Conservation (phyloP, 2,888 invertebrate species). For the Trichacis sp. region DNA sequence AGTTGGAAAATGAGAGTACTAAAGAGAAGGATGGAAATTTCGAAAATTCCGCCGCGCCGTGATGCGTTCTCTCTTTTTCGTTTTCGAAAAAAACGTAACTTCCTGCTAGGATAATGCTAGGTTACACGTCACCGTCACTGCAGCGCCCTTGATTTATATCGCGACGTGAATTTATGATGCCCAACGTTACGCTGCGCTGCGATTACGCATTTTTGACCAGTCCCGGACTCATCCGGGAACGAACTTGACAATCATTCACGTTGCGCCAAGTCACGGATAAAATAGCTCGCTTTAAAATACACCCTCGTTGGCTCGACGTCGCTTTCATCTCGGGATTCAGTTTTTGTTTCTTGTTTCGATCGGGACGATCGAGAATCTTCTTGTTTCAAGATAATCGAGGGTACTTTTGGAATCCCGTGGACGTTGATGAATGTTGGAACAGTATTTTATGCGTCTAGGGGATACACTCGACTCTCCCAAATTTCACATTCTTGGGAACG, state of each 20-base stretch:
- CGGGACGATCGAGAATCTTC: no score
- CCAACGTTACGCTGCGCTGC: conserved; percentile 26
- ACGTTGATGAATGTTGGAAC: no score
- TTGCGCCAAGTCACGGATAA: neutral
- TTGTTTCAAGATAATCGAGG: no score
- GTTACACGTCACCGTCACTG: conserved; percentile 41
- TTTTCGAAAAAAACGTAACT: conserved; percentile 21
- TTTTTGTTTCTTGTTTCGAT: neutral
- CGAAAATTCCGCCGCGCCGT: neutral
- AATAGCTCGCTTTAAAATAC: neutral
- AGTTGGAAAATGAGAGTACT: neutral
- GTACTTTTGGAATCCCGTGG: no score
- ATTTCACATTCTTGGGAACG: no score
- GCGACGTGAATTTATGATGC: conserved; percentile 43
- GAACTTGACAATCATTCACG: conserved; percentile 24
- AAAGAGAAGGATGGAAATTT: neutral
- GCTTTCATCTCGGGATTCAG: no score
- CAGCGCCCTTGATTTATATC: conserved; percentile 46
- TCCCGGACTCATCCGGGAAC: conserved; percentile 13
- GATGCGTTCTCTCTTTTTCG: neutral
- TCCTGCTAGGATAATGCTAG: conserved; percentile 36
- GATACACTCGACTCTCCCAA: no score
- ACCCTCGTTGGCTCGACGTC: no score
- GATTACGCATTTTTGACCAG: conserved; percentile 39
- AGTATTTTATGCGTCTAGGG: no score